Evolutionary conservation across 2,888 invertebrate genomes (phyloP).

Genomic region (Penaeus monodon): DNA sequence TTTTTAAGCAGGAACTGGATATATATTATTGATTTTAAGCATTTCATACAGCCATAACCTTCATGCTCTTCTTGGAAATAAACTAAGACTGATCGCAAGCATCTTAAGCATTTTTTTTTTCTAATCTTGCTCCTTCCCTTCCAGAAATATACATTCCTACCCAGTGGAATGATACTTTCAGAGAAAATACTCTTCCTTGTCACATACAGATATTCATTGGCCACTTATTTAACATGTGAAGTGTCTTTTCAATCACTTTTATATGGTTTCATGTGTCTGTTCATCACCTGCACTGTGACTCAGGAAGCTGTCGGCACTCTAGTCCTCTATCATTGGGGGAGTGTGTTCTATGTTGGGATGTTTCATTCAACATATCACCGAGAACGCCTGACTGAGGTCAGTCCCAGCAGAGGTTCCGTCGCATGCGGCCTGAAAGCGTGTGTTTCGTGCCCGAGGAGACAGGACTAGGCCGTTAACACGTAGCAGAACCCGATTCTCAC

Average conservation of each 20-base stretch:
- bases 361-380: conserved; percentile 31
- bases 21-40: conserved; percentile 47
- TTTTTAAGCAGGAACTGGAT: conserved; percentile 58
- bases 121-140: conserved; percentile 35
- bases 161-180: conserved; percentile 39
- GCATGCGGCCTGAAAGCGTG: conserved; percentile 52
- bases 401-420: no score
- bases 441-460: conserved; percentile 54
- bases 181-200: conserved; percentile 17
- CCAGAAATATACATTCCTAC: conserved; percentile 23
- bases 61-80: conserved; percentile 40
- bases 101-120: conserved; percentile 34
- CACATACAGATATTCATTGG: conserved; percentile 36
- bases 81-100: conserved; percentile 50
- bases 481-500: conserved; percentile 26
- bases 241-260: conserved; percentile 33
- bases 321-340: conserved; percentile 32
- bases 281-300: conserved; percentile 41
- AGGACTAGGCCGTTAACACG: conserved; percentile 41
- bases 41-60: conserved; percentile 44
- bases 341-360: conserved; percentile 38
- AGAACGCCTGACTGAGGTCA: neutral
- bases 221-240: conserved; percentile 20
- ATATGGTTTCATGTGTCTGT: conserved; percentile 34
- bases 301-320: conserved; percentile 40